Evolutionary conservation across 2,797 vertebrate species (phyloP).

Genomic region (Anabacerthia variegaticeps): DNA sequence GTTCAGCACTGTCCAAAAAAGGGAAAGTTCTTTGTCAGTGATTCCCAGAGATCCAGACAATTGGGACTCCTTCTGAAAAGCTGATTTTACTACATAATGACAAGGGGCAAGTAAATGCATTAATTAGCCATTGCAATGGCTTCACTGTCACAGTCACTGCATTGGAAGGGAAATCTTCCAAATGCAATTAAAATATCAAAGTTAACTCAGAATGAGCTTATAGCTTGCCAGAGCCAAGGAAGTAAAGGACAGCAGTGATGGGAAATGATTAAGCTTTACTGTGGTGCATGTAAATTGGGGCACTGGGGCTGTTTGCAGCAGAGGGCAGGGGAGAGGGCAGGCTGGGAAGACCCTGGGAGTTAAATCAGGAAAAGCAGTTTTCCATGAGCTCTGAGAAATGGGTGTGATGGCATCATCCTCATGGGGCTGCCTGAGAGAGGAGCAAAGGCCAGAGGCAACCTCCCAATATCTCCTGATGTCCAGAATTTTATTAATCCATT

Average conservation of each 20-base stretch:
- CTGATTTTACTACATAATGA: not conserved
- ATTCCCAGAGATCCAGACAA: not conserved
- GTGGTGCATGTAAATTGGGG: not conserved
- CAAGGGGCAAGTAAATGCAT: not conserved
- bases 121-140: not conserved
- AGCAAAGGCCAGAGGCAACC: not conserved
- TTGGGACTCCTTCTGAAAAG: not conserved
- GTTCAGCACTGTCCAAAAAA: not conserved
- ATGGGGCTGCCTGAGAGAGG: not conserved
- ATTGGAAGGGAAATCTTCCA: not conserved
- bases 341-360: not conserved
- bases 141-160: not conserved
- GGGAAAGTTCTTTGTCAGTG: not conserved
- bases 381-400: not conserved
- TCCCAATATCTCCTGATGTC: not conserved
- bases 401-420: not conserved
- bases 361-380: not conserved
- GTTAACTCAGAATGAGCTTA: not conserved
- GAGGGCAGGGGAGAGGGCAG: not conserved
- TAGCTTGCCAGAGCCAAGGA: not conserved
- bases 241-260: not conserved
- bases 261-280: not conserved
- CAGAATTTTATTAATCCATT: accelerated
- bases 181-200: not conserved
- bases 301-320: not conserved